phyloP scores from a whole-genome alignment of 2,797 vertebrate species.

The Falco rusticolus region DNA sequence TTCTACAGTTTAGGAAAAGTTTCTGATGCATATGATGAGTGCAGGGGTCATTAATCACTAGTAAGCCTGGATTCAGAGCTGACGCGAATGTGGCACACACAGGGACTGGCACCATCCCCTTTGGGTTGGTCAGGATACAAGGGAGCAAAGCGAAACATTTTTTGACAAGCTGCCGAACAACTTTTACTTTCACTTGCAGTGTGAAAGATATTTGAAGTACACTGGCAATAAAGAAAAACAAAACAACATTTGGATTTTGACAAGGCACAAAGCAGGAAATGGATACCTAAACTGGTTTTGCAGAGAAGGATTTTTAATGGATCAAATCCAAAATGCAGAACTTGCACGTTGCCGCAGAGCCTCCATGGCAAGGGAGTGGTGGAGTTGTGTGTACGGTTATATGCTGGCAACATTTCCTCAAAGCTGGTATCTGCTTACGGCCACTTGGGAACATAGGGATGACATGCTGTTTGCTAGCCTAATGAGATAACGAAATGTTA shows the following conservation, averaged over 20 bases:
- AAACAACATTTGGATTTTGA: neutral
- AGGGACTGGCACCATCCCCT: neutral
- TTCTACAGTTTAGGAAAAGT: neutral
- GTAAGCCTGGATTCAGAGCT: neutral
- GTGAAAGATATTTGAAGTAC: neutral
- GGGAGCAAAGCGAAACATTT: neutral
- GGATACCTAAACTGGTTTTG: neutral
- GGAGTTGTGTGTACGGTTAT: fast-evolving
- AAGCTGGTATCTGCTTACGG: neutral
- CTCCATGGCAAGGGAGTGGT: neutral
- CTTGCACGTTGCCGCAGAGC: neutral
- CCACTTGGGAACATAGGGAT: neutral
- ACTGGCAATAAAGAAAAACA: neutral
- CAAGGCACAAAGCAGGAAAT: neutral
- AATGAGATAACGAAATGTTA: fast-evolving
- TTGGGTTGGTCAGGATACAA: neutral
- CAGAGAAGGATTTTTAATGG: neutral
- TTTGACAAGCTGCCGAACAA: neutral
- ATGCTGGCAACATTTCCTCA: neutral
- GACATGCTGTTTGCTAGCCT: neutral
- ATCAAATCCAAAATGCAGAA: neutral
- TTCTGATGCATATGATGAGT: neutral
- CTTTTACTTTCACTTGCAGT: neutral
- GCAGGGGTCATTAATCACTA: neutral
- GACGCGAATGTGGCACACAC: fast-evolving